phyloP scores from a whole-genome alignment of 2,797 vertebrate genomes.

The Graptemys geographica region DNA sequence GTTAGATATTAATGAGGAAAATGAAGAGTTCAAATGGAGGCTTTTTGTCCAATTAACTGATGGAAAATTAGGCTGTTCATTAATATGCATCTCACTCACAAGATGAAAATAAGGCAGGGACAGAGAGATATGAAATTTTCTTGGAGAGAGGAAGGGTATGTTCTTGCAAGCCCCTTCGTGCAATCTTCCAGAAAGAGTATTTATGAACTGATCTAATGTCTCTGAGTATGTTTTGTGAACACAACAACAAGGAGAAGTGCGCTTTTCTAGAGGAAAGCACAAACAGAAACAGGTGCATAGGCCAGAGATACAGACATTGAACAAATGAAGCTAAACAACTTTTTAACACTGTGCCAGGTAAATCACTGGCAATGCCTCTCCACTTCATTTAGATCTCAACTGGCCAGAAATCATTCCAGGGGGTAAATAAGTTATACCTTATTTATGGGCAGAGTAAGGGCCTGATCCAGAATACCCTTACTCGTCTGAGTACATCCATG shows the following conservation, averaged over 20 bases:
- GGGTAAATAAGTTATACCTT: background rate
- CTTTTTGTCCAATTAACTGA: background rate
- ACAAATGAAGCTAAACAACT: background rate
- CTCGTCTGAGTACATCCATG: background rate
- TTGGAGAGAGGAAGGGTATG: background rate
- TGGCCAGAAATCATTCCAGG: background rate
- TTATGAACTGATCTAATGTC: background rate
- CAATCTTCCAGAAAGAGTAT: background rate
- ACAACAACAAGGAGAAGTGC: background rate
- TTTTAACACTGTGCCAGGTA: background rate
- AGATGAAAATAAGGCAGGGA: background rate
- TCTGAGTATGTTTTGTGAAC: background rate
- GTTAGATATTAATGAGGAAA: slow-evolving; percentile 6
- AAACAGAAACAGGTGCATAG: background rate
- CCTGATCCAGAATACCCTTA: background rate
- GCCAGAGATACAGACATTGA: background rate
- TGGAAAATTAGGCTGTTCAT: background rate
- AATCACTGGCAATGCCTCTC: background rate
- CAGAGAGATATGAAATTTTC: background rate
- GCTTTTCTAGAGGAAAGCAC: background rate
- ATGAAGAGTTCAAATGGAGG: slow-evolving; percentile 4
- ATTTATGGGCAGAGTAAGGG: background rate
- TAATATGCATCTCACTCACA: background rate
- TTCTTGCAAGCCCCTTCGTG: background rate
- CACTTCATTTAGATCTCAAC: background rate